Base-by-base conservation (phyloP, 2,888 invertebrate genomes). In the Toxonevra muliebris region DNA sequence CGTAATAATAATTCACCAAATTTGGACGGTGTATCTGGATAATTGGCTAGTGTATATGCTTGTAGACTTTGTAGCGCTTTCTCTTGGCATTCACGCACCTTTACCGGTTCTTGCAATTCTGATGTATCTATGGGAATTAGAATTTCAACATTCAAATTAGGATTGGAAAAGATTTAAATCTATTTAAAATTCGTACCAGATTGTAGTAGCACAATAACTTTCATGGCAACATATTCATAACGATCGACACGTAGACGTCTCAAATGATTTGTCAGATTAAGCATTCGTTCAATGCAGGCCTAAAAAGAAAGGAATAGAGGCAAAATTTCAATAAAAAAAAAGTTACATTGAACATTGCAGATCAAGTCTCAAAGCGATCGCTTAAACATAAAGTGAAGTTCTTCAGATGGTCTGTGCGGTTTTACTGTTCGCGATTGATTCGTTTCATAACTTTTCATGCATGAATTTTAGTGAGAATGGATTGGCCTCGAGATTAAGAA, bases 211-310 rank as follows among this genome's bases (percentile, higher is more conserved):
- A 96, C 92, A 79, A 96, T 94, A 75, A 96, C 96, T 87, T 98
- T 98, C 89, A 98, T 92, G 75, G 96, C 96, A 76, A 97, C 96
- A 85, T 96, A 98, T 87, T 98, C 98, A 85, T 96, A 96, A 79
- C 95, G 91, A 87, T 98, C 97, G 48, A 98, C 94, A 76, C 94
- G 89, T 74, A 98, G 88, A 75, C 96, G 87, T 76, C 96, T 88
- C 79, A 98, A 87, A 85, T 97, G 96, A 82, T 97, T 95, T 0
- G 97, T 96, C 86, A 98, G 93, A 83, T 95, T 94, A 76, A 98
- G 89, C 95, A 98, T 96, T 71, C 97, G 89, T 84, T 95, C 95
- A 80, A 97, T 96, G 83, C 97, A 96, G 63, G 95, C 92, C 77
- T 85, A 60, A 20, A 68, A 69, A 42, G 55, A 57, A 52, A 11